phyloP scores from a whole-genome alignment of 2,113 vertebrate genomes.

The Climacteris rufus region DNA sequence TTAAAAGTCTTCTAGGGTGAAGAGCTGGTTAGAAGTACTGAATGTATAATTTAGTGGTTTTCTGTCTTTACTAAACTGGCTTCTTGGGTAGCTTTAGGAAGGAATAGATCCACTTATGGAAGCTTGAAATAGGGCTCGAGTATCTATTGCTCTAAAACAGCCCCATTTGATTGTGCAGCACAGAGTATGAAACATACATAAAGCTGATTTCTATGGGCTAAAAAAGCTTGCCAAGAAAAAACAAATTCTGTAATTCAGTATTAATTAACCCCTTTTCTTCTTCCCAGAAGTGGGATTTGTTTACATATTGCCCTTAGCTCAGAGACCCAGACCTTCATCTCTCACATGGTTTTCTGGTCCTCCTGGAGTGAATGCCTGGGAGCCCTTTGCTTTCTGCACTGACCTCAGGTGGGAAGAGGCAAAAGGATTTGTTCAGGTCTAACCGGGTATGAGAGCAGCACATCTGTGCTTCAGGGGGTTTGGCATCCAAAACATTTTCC shows the following conservation, averaged over 20 bases:
- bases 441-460: background rate
- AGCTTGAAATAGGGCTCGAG: background rate
- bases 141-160: conserved; percentile 12
- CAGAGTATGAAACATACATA: background rate
- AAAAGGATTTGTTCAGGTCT: background rate
- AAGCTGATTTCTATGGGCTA: background rate
- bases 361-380: background rate
- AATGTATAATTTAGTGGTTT: conserved; percentile 45
- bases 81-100: background rate
- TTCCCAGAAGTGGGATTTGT: background rate
- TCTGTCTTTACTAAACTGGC: conserved; percentile 21
- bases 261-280: background rate
- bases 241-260: background rate
- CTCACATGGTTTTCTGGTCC: background rate
- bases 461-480: background rate
- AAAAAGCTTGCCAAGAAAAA: background rate
- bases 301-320: background rate
- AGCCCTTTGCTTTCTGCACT: background rate
- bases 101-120: background rate
- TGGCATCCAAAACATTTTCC: background rate
- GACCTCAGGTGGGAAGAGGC: background rate
- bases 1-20: conserved; percentile 31
- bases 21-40: background rate
- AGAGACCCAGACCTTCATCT: background rate
- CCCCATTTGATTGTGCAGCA: background rate